Evolutionary conservation across 2,888 invertebrate genomes (phyloP).

Genomic region (Chironomus riparius): DNA sequence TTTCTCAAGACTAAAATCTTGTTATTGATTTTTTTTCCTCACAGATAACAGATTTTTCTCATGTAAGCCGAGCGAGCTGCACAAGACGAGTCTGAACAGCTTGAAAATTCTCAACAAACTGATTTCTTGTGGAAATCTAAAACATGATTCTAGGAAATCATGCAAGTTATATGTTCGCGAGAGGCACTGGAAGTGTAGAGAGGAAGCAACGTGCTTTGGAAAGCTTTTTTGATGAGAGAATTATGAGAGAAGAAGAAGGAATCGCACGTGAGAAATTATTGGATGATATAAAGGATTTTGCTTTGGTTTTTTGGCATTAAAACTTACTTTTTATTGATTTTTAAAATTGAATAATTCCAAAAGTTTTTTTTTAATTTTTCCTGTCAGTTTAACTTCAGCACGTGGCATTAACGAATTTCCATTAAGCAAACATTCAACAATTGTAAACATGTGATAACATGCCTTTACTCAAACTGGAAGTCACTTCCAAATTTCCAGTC

Average conservation of each 20-base stretch:
- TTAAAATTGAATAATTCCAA: neutral
- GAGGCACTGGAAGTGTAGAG: neutral
- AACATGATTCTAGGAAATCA: neutral
- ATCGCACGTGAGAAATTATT: too few relatives aligned
- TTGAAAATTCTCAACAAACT: constrained; percentile 1
- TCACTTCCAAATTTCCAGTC: neutral
- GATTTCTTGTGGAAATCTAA: neutral
- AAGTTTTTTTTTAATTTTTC: neutral
- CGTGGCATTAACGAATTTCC: too few relatives aligned
- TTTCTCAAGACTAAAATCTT: neutral
- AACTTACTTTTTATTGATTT: too few relatives aligned
- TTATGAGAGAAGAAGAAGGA: too few relatives aligned
- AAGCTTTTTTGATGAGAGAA: neutral
- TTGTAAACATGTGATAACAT: neutral
- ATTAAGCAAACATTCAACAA: constrained; percentile 3
- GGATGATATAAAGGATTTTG: too few relatives aligned
- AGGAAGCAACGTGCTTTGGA: neutral
- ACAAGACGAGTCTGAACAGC: neutral
- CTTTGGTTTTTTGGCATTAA: too few relatives aligned
- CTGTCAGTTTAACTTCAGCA: neutral
- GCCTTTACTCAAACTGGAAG: neutral
- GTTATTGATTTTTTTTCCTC: constrained; percentile 22
- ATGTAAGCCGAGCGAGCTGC: neutral
- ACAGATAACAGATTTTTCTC: constrained; percentile 7
- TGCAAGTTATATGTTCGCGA: neutral